Evolutionary conservation across 2,113 vertebrate species (phyloP), one percentile per base, ranked within the genome.

Genomic region (Antigone vipio): DNA sequence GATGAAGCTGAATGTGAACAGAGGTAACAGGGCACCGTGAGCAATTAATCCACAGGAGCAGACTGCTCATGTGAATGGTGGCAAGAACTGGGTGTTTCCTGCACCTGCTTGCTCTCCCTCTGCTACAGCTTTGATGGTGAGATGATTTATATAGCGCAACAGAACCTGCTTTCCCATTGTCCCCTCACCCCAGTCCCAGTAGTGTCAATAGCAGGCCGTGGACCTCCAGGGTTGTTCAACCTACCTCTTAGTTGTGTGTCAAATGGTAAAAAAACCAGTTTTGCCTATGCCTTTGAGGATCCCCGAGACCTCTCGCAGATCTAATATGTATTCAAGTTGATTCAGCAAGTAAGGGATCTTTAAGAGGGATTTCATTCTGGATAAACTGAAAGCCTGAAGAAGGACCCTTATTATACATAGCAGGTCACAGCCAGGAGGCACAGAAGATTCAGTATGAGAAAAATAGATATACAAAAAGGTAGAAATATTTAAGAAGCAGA

Each of bases 21-120:
- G 44, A 64, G 16, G 13, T 30, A 85, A 52, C 22, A 59, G 35
- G 50, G 4, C 21, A 27, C 42, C 73, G 23, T 1, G 1, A 45
- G 38, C 11, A 45, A 53, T 58, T 72, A 58, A 71, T 21, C 35
- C 44, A 29, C 9, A 15, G 40, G 19, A 64, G 23, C 35, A 58
- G 19, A 16, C 6, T 47, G 19, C 3, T 66, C 38, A 7, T 18
- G 20, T 26, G 44, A 67, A 40, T 0, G 1, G 9, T 6, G 12
- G 16, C 38, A 60, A 27, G 6, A 16, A 12, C 29, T 52, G 47
- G 15, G 16, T 47, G 38, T 53, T 55, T 47, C 26, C 21, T 42
- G 45, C 24, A 47, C 24, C 23, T 66, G 7, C 23, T n/a, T n/a
- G 9, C 8, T 9, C 29, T 67, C 24, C 34, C 4, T 73, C 38